Evolutionary conservation across 2,888 invertebrate genomes (phyloP).

Genomic region (Rhamnusium bicolor): DNA sequence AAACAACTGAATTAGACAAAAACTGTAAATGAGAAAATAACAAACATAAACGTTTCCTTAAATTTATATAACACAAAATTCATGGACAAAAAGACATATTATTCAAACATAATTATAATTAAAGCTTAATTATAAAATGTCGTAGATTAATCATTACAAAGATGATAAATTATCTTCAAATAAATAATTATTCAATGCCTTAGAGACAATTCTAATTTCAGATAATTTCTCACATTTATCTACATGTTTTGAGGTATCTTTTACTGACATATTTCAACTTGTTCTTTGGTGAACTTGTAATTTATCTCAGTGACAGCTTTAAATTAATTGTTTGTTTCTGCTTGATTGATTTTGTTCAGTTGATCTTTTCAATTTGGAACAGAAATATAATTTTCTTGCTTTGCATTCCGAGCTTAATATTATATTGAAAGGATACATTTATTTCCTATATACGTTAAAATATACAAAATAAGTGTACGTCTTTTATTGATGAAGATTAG

Average conservation of each 20-base stretch:
- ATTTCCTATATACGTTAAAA: no score
- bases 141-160: neutral
- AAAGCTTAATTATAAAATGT: conserved; percentile 11
- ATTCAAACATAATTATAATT: conserved; percentile 11
- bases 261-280: conserved; percentile 1
- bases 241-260: neutral
- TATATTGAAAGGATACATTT: no score
- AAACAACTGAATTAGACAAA: no score
- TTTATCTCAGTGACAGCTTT: neutral
- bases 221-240: neutral
- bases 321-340: neutral
- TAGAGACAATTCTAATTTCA: no score
- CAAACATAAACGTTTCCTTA: no score
- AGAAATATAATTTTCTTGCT: neutral
- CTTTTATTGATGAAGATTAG: no score
- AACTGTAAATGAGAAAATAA: no score
- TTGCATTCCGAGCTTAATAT: no score
- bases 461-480: no score
- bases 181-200: no score
- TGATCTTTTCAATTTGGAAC: neutral
- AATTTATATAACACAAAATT: neutral
- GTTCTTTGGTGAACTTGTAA: conserved; percentile 1
- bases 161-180: neutral
- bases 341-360: neutral
- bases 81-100: neutral